phyloP scores from a whole-genome alignment of 2,113 vertebrate species.

The Mesocricetus auratus region DNA sequence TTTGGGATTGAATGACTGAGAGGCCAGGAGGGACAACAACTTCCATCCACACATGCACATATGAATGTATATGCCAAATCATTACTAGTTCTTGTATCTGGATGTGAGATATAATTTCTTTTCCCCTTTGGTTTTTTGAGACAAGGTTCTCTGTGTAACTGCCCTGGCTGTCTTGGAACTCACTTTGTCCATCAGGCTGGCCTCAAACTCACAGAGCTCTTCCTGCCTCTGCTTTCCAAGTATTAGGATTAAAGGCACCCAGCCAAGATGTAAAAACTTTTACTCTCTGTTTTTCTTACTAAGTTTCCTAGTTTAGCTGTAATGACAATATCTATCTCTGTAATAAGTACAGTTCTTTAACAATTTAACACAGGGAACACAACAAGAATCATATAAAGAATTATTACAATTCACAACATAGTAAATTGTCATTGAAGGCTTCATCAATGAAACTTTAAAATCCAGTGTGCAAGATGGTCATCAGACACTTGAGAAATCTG shows the following conservation, averaged over 20 bases:
- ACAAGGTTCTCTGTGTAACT: background rate
- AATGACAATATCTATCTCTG: constrained; percentile 53
- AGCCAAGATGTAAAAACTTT: background rate
- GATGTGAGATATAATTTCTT: background rate
- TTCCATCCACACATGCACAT: background rate
- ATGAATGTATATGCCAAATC: constrained; percentile 20
- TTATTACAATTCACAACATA: background rate
- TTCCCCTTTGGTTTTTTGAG: background rate
- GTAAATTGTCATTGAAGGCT: background rate
- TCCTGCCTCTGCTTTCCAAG: background rate
- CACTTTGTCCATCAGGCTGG: background rate
- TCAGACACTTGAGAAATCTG: background rate
- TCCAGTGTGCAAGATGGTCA: background rate
- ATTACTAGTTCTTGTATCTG: constrained; percentile 12
- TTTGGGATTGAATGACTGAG: too few species aligned
- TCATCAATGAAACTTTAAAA: background rate
- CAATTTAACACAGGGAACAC: background rate
- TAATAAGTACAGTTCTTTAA: constrained; percentile 36
- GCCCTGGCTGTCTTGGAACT: background rate
- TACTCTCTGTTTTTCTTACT: constrained; percentile 25
- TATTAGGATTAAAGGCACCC: background rate
- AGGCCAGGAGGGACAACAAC: too few species aligned
- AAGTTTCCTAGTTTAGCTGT: constrained; percentile 33
- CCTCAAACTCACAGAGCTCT: background rate
- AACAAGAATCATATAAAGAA: background rate